A percentile compares a stretch with the other conserved stretches of the same genome.
Evolutionary conservation across 2,797 vertebrate species (phyloP).

Genomic region (Lates japonicus): DNA sequence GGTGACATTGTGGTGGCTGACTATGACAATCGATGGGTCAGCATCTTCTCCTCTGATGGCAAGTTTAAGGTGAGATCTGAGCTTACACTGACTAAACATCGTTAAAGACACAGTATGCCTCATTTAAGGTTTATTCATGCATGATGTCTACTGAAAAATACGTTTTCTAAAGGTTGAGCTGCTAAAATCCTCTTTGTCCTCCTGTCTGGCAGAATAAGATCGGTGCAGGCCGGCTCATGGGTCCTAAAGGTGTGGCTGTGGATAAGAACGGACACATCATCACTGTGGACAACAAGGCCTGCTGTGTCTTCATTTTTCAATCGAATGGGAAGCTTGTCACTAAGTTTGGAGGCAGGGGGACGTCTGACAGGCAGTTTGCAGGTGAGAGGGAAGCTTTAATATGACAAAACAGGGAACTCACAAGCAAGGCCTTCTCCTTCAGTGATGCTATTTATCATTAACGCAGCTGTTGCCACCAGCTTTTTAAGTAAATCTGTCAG

Average conservation of each 20-base stretch:
- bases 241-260: conserved; percentile 95
- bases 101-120: neutral
- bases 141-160: neutral
- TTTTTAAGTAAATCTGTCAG: neutral
- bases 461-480: neutral
- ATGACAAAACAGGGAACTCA: neutral
- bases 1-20: conserved; percentile 96
- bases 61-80: conserved; percentile 92
- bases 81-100: neutral
- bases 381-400: conserved; percentile 76
- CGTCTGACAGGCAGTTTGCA: conserved; percentile 94
- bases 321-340: conserved; percentile 96
- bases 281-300: conserved; percentile 98
- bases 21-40: conserved; percentile 99
- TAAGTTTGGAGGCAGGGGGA: conserved; percentile 93
- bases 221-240: conserved; percentile 94
- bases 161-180: no score
- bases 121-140: neutral
- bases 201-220: conserved; percentile 90
- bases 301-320: conserved; percentile 98
- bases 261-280: conserved; percentile 97
- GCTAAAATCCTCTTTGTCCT: neutral
- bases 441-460: neutral
- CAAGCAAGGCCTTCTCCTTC: neutral
- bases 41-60: conserved; percentile 96